These are phyloP conservation scores for Bucorvus abyssinicus DNA, from an alignment of 2,797 vertebrate species.

Conservation along the genomic window DNA sequence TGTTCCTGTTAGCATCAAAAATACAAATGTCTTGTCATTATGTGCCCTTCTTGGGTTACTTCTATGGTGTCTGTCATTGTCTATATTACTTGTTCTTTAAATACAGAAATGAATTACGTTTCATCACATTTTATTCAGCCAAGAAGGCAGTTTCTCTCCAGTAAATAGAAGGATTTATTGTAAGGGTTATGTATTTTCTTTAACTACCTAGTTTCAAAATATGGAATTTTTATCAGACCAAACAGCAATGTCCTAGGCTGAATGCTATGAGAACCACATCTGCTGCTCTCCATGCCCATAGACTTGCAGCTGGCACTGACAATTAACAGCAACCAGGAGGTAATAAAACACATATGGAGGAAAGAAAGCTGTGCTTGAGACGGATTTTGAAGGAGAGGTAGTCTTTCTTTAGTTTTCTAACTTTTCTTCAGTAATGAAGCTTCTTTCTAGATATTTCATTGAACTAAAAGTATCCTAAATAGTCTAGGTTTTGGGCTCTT, in stretches of 20 bases:
- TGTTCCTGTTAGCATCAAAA: background rate
- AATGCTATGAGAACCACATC: rapidly evolving
- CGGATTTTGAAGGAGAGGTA: background rate
- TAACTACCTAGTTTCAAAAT: background rate
- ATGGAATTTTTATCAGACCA: background rate
- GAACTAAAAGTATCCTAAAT: background rate
- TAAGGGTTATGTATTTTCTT: background rate
- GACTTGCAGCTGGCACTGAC: background rate
- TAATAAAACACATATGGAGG: background rate
- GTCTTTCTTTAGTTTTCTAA: background rate
- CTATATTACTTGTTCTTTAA: background rate
- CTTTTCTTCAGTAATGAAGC: background rate
- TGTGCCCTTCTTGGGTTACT: background rate
- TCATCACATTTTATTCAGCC: background rate
- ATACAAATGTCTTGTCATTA: background rate
- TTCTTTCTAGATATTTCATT: background rate
- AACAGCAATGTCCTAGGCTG: background rate
- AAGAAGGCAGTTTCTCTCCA: background rate
- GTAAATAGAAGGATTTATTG: background rate
- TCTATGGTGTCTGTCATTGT: background rate
- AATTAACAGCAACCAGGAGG: background rate
- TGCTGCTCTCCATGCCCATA: background rate
- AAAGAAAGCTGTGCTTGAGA: background rate
- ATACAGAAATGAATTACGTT: background rate
- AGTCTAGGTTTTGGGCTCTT: background rate